phyloP scores from a whole-genome alignment of 2,113 vertebrate species.

The Corythoichthys intestinalis region DNA sequence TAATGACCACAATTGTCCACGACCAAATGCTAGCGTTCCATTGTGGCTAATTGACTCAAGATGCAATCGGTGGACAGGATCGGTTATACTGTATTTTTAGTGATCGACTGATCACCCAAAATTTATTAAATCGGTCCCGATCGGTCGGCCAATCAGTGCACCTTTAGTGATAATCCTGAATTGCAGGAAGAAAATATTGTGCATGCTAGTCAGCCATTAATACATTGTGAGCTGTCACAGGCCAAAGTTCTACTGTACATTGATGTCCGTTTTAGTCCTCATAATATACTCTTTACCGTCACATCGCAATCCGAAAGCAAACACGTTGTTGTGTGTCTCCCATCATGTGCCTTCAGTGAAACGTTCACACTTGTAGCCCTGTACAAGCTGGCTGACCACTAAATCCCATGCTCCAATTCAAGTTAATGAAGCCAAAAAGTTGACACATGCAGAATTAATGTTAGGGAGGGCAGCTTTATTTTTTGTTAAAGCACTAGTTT shows the following conservation, averaged over 20 bases:
- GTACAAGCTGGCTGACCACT: slow-evolving; percentile 23
- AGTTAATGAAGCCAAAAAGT: slow-evolving; percentile 46
- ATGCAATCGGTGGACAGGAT: too few relatives aligned
- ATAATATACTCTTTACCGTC: slow-evolving; percentile 1
- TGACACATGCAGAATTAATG: slow-evolving; percentile 23
- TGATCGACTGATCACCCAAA: too few relatives aligned
- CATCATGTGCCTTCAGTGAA: slow-evolving; percentile 69
- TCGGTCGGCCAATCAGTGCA: too few relatives aligned
- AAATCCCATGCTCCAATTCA: slow-evolving; percentile 32
- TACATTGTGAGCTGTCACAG: slow-evolving; percentile 28
- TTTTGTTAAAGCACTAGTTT: slow-evolving; percentile 7
- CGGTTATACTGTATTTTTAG: too few relatives aligned
- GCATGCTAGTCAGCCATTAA: slow-evolving; percentile 8
- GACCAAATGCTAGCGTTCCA: too few relatives aligned
- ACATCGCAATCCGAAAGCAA: slow-evolving; percentile 16
- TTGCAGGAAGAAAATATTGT: not conserved
- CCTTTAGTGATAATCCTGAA: slow-evolving; percentile 12
- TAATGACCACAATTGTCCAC: too few relatives aligned
- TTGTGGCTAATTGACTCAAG: too few relatives aligned
- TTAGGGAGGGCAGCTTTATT: slow-evolving; percentile 49
- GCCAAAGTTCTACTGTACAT: slow-evolving; percentile 27
- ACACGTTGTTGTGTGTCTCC: slow-evolving; percentile 34
- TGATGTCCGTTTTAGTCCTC: slow-evolving; percentile 6
- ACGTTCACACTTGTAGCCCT: slow-evolving; percentile 45
- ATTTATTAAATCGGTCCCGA: too few relatives aligned